Evolutionary conservation across 2,888 invertebrate genomes (phyloP).

Genomic region (Dolichomitus sp.): DNA sequence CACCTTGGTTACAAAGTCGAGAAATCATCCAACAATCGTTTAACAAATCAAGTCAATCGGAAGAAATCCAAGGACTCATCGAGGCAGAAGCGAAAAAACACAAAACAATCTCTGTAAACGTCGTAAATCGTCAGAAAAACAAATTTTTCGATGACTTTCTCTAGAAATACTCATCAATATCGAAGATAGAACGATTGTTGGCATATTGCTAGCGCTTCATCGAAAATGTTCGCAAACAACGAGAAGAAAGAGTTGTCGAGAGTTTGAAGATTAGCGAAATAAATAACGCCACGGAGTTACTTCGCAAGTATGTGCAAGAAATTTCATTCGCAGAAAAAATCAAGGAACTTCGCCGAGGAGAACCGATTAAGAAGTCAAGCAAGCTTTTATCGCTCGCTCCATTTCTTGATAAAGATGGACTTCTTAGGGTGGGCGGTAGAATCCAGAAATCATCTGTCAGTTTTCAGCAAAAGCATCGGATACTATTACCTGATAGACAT

Average conservation of each 20-base stretch:
- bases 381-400: conserved; percentile 46
- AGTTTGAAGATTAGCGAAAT: conserved; percentile 12
- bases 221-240: conserved; percentile 32
- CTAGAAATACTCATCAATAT: conserved; percentile 15
- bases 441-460: conserved; percentile 23
- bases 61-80: too few relatives aligned
- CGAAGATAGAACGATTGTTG: conserved; percentile 37
- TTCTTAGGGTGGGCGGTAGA: conserved; percentile 64
- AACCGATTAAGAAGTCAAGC: neutral
- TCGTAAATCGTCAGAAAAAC: neutral
- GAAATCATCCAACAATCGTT: too few relatives aligned
- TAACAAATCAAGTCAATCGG: too few relatives aligned
- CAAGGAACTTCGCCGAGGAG: too few relatives aligned
- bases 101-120: conserved; percentile 7
- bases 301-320: too few relatives aligned
- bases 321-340: too few relatives aligned
- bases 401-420: conserved; percentile 45
- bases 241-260: conserved; percentile 2
- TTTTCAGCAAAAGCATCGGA: conserved; percentile 36
- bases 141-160: conserved; percentile 28
- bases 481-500: conserved; percentile 25
- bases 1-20: neutral
- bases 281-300: conserved; percentile 8
- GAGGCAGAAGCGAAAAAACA: neutral
- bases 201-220: conserved; percentile 52